Conservation (phyloP, 2,113 vertebrate species). For the Seriola rivoliana region DNA sequence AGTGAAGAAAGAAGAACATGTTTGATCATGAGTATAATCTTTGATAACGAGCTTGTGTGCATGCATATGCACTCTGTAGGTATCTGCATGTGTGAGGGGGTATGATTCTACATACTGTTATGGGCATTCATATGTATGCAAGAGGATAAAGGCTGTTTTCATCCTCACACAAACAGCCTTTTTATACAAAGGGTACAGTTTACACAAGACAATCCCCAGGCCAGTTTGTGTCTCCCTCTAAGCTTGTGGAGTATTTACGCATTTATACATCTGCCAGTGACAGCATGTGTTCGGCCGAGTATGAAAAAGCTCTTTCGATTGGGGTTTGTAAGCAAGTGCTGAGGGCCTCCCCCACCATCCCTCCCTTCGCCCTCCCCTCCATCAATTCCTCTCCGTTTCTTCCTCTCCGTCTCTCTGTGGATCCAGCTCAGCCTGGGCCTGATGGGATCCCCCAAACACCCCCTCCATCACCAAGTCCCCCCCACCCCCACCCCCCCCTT, state of each 20-base stretch:
- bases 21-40: slow-evolving; percentile 7
- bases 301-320: slow-evolving; percentile 58
- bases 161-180: neutral
- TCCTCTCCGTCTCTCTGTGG: slow-evolving; percentile 50
- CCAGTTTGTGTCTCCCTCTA: slow-evolving; percentile 16
- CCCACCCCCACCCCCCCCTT: slow-evolving; percentile 8
- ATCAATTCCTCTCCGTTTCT: slow-evolving; percentile 34
- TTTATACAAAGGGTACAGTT: slow-evolving; percentile 19
- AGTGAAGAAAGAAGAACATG: neutral
- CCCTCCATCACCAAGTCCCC: neutral
- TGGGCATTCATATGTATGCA: neutral
- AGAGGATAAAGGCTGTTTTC: neutral
- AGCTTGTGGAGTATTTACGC: slow-evolving; percentile 44
- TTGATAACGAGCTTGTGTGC: slow-evolving; percentile 12
- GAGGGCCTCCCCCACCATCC: slow-evolving; percentile 13
- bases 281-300: slow-evolving; percentile 35
- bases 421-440: slow-evolving; percentile 42
- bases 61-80: neutral
- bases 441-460: slow-evolving; percentile 54
- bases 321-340: slow-evolving; percentile 39
- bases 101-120: neutral
- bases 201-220: slow-evolving; percentile 31
- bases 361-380: neutral
- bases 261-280: slow-evolving; percentile 50
- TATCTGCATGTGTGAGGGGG: neutral